These are phyloP conservation scores for Magallana angulata DNA, from an alignment of 1,140 invertebrate genomes.

Conservation along the genomic window DNA sequence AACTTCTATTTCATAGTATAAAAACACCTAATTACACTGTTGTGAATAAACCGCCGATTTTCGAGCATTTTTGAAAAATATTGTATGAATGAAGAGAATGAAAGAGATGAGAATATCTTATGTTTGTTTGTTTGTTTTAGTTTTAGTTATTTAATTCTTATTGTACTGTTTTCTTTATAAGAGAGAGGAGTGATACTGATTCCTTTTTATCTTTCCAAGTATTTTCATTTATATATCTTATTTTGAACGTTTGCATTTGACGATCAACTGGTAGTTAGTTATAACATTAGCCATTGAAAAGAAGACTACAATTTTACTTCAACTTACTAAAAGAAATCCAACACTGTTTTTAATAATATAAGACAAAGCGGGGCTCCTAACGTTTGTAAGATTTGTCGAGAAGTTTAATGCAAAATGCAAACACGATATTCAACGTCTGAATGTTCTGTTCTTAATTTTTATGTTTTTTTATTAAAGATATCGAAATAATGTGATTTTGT, in stretches of 20 bases:
- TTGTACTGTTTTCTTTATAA: neutral
- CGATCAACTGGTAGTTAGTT: neutral
- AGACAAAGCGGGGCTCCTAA: too few species aligned
- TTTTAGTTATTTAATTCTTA: neutral
- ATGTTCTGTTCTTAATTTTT: too few species aligned
- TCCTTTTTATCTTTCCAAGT: neutral
- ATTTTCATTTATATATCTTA: neutral
- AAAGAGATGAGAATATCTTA: neutral
- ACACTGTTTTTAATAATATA: too few species aligned
- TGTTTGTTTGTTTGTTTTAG: neutral
- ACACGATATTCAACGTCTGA: too few species aligned
- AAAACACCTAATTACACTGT: too few species aligned
- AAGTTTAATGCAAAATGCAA: too few species aligned
- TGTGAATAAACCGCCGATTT: neutral
- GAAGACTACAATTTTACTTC: neutral
- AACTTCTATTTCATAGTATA: too few species aligned
- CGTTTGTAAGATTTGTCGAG: too few species aligned
- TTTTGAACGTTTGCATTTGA: slow-evolving; percentile 6
- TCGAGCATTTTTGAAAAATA: neutral
- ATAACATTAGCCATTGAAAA: too few species aligned
- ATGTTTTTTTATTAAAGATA: too few species aligned
- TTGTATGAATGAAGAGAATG: neutral
- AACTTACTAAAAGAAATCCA: slow-evolving; percentile 7
- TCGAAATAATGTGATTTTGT: too few species aligned
- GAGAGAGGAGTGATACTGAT: neutral